phyloP scores from a whole-genome alignment of 2,888 invertebrate genomes.

The Scaptomyza reducta region DNA sequence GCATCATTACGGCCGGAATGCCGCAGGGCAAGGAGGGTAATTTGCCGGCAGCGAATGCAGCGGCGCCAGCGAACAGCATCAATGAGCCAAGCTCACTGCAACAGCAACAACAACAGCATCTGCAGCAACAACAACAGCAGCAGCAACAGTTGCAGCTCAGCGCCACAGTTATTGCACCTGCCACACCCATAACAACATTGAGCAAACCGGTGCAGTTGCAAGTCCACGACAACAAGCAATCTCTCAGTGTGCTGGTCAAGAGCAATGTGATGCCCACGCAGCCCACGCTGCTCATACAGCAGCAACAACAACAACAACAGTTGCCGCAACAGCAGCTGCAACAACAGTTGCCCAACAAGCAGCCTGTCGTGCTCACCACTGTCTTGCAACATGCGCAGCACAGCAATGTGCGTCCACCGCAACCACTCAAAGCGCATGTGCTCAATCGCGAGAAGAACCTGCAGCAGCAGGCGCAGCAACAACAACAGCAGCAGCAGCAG shows the following conservation, averaged over 20 bases:
- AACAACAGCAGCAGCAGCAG: conserved; percentile 57
- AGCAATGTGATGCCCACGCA: conserved; percentile 54
- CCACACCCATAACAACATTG: conserved; percentile 66
- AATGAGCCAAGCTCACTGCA: conserved; percentile 33
- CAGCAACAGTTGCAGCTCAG: conserved; percentile 52
- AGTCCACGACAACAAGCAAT: conserved; percentile 72
- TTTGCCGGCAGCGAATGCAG: conserved; percentile 77
- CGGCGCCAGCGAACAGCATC: conserved; percentile 62
- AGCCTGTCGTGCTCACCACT: conserved; percentile 77
- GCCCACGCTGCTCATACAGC: conserved; percentile 55
- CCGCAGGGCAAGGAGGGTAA: conserved; percentile 87
- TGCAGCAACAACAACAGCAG: conserved; percentile 44
- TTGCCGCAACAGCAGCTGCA: conserved; percentile 50
- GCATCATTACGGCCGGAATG: conserved; percentile 88
- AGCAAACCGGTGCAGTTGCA: conserved; percentile 75
- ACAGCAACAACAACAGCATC: conserved; percentile 57
- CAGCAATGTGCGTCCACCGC: conserved; percentile 84
- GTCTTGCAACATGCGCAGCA: conserved; percentile 83
- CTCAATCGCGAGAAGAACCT: conserved; percentile 85
- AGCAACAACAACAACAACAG: conserved; percentile 52
- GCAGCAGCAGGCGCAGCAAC: conserved; percentile 69
- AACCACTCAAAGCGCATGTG: conserved; percentile 88
- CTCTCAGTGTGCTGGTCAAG: conserved; percentile 82
- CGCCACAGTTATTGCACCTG: conserved; percentile 61
- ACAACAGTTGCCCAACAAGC: conserved; percentile 67